Percentiles rank a stretch among this genome's conserved stretches.
Evolutionary conservation across 2,113 vertebrate genomes (phyloP).

Genomic region (Cyanoliseus patagonus): DNA sequence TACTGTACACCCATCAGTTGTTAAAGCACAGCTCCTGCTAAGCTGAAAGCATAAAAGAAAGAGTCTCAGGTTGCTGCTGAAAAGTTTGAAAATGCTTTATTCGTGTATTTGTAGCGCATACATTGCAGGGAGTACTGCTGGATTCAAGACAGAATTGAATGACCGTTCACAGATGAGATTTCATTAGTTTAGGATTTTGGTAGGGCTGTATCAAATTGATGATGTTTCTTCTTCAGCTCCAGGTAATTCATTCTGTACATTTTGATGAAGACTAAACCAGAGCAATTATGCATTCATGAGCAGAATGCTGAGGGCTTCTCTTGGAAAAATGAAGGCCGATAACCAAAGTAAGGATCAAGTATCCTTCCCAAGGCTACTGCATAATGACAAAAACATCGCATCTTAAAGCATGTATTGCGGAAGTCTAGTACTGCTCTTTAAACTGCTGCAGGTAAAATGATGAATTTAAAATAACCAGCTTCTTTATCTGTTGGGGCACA

Average conservation of each 20-base stretch:
- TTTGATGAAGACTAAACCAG: slow-evolving; percentile 32
- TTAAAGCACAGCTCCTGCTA: slow-evolving; percentile 25
- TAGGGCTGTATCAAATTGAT: neutral
- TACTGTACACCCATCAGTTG: slow-evolving; percentile 3
- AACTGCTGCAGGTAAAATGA: neutral
- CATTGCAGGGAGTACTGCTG: neutral
- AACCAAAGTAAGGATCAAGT: slow-evolving; percentile 42
- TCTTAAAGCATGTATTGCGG: neutral
- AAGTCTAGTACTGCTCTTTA: neutral
- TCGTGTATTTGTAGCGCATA: slow-evolving; percentile 9
- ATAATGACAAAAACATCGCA: slow-evolving; percentile 27
- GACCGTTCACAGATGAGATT: neutral
- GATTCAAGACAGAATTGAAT: slow-evolving; percentile 2
- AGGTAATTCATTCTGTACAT: slow-evolving; percentile 24
- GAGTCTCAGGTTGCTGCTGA: neutral
- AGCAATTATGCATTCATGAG: slow-evolving; percentile 47
- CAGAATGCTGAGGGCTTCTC: slow-evolving; percentile 53
- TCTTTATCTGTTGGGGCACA: neutral
- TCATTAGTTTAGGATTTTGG: slow-evolving; percentile 11
- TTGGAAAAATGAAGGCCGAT: slow-evolving; percentile 61
- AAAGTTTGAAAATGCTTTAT: slow-evolving; percentile 31
- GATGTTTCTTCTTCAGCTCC: neutral
- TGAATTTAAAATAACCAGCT: neutral
- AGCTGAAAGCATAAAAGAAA: neutral
- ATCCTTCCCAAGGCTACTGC: slow-evolving; percentile 46